phyloP scores from a whole-genome alignment of 2,888 invertebrate species.

The Crematogaster levior region DNA sequence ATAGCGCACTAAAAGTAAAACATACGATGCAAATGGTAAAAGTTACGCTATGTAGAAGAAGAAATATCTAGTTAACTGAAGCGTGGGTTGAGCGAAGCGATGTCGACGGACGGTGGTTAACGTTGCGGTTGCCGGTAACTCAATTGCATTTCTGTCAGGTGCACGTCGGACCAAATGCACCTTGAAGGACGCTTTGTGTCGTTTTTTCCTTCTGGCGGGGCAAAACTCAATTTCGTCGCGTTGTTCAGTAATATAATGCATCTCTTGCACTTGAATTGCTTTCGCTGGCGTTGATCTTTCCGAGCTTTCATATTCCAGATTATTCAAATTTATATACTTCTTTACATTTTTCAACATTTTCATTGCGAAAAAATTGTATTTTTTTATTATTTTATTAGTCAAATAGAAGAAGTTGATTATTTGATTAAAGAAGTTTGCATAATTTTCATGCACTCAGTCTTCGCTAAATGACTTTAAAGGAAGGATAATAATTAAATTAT shows the following conservation, averaged over 20 bases:
- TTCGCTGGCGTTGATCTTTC: background rate
- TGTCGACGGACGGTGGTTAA: conserved; percentile 4
- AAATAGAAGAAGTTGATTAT: background rate
- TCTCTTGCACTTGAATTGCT: background rate
- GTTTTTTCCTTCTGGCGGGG: background rate
- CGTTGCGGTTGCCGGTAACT: conserved; percentile 57
- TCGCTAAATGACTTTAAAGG: background rate
- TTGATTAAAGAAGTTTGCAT: background rate
- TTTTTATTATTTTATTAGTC: background rate
- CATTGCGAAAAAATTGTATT: background rate
- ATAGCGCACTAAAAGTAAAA: background rate
- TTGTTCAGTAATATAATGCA: background rate
- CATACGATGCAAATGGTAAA: background rate
- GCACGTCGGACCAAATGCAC: conserved; percentile 12
- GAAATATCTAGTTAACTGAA: conserved; percentile 62
- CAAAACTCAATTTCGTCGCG: conserved; percentile 15
- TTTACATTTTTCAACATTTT: background rate
- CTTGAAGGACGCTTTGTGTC: conserved; percentile 14
- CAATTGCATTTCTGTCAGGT: conserved; percentile 52
- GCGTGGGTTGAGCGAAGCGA: conserved; percentile 37
- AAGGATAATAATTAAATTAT: conserved; percentile 12
- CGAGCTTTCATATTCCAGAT: background rate
- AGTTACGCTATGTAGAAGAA: background rate
- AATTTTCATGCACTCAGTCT: background rate
- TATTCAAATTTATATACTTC: background rate